These are phyloP conservation scores for Hippocampus guttulatus DNA, from an alignment of 2,113 vertebrate genomes.

Conservation along the genomic window DNA sequence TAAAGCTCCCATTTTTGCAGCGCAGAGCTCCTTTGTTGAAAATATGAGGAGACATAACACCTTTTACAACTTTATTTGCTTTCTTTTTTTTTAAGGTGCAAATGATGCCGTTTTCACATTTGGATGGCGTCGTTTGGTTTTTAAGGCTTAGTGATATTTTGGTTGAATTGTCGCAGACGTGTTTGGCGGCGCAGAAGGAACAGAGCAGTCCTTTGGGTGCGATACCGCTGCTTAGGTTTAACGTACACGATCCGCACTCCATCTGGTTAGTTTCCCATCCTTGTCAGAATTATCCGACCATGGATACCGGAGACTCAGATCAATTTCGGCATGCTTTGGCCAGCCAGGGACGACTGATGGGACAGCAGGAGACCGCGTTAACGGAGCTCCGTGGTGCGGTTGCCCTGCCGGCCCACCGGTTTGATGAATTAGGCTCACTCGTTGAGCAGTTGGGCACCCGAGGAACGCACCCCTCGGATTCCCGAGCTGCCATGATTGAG, in stretches of 20 bases:
- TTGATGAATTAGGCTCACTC: too few relatives aligned
- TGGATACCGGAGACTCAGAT: too few relatives aligned
- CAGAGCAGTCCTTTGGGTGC: conserved; percentile 25
- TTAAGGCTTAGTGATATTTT: conserved; percentile 30
- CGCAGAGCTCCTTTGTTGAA: conserved; percentile 8
- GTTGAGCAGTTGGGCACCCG: too few relatives aligned
- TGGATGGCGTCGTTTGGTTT: conserved; percentile 35
- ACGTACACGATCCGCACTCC: conserved; percentile 23
- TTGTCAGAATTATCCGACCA: too few relatives aligned
- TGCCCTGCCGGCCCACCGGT: too few relatives aligned
- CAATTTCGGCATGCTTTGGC: too few relatives aligned
- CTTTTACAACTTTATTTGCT: background rate
- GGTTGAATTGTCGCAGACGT: conserved; percentile 39
- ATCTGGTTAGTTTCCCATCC: conserved; percentile 10
- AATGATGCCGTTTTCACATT: conserved; percentile 50
- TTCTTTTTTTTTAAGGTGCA: conserved; percentile 5
- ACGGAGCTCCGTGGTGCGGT: too few relatives aligned
- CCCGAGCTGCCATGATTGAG: too few relatives aligned
- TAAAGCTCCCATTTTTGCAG: conserved; percentile 7
- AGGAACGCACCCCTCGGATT: too few relatives aligned
- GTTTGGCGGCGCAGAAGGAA: conserved; percentile 21
- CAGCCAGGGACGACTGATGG: too few relatives aligned
- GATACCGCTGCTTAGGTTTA: conserved; percentile 21
- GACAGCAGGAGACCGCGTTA: too few relatives aligned
- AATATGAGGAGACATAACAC: conserved; percentile 4